Base-by-base conservation (phyloP, 1,140 invertebrate species). In the Atopsyche davidsoni region DNA sequence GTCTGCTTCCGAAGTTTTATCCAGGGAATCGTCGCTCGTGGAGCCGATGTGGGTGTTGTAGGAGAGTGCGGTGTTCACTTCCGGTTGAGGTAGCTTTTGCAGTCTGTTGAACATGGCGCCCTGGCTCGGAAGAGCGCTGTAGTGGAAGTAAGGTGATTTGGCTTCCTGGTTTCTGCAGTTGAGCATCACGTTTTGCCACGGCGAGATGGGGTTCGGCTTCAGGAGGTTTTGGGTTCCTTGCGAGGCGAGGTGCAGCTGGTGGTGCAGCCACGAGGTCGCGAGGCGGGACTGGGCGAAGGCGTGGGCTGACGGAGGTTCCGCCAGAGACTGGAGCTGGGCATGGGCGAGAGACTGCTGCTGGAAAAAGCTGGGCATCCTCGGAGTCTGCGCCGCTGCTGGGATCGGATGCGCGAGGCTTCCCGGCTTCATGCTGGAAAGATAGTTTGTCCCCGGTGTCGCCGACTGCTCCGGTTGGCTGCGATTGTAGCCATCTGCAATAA, bases 11-110 rank as follows among this genome's bases (percentile, higher is more conserved):
- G 55, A 57, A 21, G 77, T 77, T 55, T 77, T 75, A 52, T 81
- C 79, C 7, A 76, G 63, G n/a, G 78, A 79, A 57, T 80, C 79
- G 28, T 80, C 79, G 43, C 78, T 80, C 1, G 77, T 69, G 3
- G 69, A 67, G 40, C 36, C 23, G 35, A 18, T 42, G 9, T 38
- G 13, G 10, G 34, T 19, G 13, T 44, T 41, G 18, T 68, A 68
- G 59, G 64, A 62, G 44, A 60, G 68, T 13, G 68, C 45, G 0
- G 67, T 58, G 28, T 72, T 66, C 31, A 57, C 64, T 45, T 55
- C 46, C 3, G 21, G 17, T 16, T 19, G 46, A 22, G 42, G 25
- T 31, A 55, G 51, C 38, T 50, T 40, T 23, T 42, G 46, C 32
- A 46, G 18, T 28, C 54, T 42, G 21, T 53, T 46, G 7, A 48